A percentile compares a stretch with the other conserved stretches of the same genome.
These are phyloP conservation scores for Mesoclemmys tuberculata DNA, from an alignment of 2,113 vertebrate species.

Conservation along the genomic window DNA sequence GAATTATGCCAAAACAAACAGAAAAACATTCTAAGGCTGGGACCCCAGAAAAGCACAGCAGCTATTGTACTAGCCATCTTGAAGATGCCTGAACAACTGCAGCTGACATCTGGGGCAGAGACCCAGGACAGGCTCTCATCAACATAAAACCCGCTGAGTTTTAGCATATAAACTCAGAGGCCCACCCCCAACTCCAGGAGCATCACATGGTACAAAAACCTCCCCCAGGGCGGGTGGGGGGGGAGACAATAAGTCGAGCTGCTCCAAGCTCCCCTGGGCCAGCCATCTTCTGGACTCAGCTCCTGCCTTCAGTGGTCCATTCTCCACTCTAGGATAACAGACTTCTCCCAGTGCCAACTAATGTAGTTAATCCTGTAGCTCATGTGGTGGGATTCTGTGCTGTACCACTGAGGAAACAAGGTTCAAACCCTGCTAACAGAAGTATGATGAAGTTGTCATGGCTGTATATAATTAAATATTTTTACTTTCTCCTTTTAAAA, in stretches of 20 bases:
- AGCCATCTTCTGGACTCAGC: neutral
- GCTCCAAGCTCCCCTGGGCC: neutral
- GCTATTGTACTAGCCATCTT: neutral
- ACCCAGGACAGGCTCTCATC: constrained; percentile 24
- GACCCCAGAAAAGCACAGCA: neutral
- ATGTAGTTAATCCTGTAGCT: neutral
- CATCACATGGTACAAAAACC: neutral
- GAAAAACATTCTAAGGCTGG: constrained; percentile 9
- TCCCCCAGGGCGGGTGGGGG: neutral
- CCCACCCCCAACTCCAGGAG: neutral
- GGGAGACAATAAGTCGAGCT: neutral
- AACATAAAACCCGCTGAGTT: too few species aligned
- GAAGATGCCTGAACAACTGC: constrained; percentile 32
- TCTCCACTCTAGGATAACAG: neutral
- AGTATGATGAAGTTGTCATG: neutral
- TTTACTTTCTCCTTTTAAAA: neutral
- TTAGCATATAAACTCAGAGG: constrained; percentile 12
- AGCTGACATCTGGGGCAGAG: neutral
- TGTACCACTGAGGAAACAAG: neutral
- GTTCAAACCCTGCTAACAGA: neutral
- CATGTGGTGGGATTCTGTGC: neutral
- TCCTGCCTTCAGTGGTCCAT: rapidly evolving
- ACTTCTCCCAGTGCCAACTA: neutral
- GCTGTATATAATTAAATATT: neutral
- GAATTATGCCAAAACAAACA: neutral